phyloP scores from a whole-genome alignment of 2,888 invertebrate genomes.

The Torymus aiolomorphi region DNA sequence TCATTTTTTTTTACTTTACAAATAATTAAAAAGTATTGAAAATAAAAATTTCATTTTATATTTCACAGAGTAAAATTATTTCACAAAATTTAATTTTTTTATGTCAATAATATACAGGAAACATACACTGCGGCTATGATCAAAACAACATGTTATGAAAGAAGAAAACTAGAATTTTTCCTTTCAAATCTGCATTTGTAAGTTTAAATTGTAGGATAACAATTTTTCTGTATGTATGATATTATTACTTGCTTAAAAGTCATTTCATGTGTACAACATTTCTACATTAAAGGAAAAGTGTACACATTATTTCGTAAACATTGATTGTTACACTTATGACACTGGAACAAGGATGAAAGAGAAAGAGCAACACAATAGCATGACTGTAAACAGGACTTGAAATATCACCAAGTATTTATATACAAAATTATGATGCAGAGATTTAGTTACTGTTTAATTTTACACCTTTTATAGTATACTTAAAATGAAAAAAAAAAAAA shows the following conservation, averaged over 20 bases:
- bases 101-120: constrained; percentile 44
- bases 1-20: too few species aligned
- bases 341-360: constrained; percentile 21
- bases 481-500: background rate
- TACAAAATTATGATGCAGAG: constrained; percentile 12
- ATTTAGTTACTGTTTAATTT: constrained; percentile 18
- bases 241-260: constrained; percentile 30
- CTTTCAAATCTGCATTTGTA: constrained; percentile 51
- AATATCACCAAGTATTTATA: constrained; percentile 39
- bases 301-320: constrained; percentile 28
- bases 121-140: constrained; percentile 49
- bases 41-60: background rate
- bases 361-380: constrained; percentile 25
- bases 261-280: constrained; percentile 33
- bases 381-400: constrained; percentile 29
- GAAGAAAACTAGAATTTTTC: constrained; percentile 34
- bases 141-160: constrained; percentile 23
- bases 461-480: constrained; percentile 33
- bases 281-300: constrained; percentile 18
- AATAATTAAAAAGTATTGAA: too few species aligned
- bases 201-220: constrained; percentile 37
- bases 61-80: constrained; percentile 1
- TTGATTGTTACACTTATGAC: constrained; percentile 29
- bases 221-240: constrained; percentile 33
- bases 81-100: constrained; percentile 21